Percentiles rank a stretch among this genome's conserved stretches.
Evolutionary conservation across 2,797 vertebrate genomes (phyloP).

Genomic region (Platalea minor): DNA sequence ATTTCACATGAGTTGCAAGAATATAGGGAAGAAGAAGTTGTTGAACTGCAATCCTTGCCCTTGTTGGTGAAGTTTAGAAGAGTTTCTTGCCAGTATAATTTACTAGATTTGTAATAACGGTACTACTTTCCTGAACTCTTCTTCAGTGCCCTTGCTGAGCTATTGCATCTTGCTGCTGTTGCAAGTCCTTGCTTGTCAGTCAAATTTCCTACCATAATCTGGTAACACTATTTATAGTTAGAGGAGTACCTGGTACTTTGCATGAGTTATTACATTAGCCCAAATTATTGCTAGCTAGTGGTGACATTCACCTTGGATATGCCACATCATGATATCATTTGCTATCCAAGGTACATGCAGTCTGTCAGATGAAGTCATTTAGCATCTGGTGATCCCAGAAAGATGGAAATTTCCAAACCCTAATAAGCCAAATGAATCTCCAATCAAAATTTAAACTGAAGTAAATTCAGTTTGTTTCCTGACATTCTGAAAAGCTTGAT

Average conservation of each 20-base stretch:
- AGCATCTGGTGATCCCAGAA: not conserved
- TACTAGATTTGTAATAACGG: not conserved
- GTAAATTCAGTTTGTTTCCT: not conserved
- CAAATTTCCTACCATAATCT: slow-evolving; percentile 2
- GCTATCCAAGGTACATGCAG: not conserved
- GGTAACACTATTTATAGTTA: slow-evolving; percentile 45
- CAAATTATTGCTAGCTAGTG: slow-evolving; percentile 41
- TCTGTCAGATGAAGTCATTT: slow-evolving; percentile 20
- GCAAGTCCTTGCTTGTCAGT: slow-evolving; percentile 2
- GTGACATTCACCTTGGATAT: slow-evolving; percentile 50
- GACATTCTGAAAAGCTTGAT: not conserved
- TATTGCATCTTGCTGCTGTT: not conserved
- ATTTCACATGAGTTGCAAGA: not conserved
- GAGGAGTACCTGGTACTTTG: slow-evolving; percentile 35
- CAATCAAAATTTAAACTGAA: not conserved
- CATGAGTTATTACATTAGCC: slow-evolving; percentile 55
- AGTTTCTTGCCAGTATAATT: not conserved
- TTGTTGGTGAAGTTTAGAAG: not conserved
- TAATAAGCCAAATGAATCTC: not conserved
- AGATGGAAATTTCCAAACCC: not conserved
- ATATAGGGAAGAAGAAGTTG: not conserved
- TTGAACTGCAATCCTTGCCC: not conserved
- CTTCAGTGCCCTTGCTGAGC: slow-evolving; percentile 14
- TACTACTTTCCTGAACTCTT: not conserved
- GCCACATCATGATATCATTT: slow-evolving; percentile 45